Base-by-base conservation (phyloP, 2,113 vertebrate species). In the Callaeas wilsoni region DNA sequence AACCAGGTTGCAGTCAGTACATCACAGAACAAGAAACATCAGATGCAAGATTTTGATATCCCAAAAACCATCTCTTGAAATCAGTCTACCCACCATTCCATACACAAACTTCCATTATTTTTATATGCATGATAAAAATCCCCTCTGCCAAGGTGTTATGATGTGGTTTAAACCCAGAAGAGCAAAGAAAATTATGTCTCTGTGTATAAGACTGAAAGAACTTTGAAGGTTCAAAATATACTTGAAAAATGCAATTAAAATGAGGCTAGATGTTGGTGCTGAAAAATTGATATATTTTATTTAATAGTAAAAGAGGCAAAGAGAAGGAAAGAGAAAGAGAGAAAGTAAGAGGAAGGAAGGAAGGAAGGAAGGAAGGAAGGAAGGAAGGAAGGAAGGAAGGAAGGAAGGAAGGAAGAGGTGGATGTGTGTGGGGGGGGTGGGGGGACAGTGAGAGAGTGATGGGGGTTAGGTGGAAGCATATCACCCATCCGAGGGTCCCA, bases 331-430 rank as follows among this genome's bases (percentile, higher is more conserved):
- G 12, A 46, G 7, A 25, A 12, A 46, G n/a, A n/a, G n/a, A n/a
- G n/a, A n/a, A n/a, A n/a, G n/a, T n/a, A 41, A 41, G 41, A 41
- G 41, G 41, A 13, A 41, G 41, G 41, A 41, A 41, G 41, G 41
- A 13, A 10, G 41, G 42, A 42, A 27, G 16, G 26, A 10, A n/a
- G 16, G 7, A 33, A 23, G 7, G 32, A 12, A 44, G 25, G 16
- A 16, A n/a, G 15, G 17, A 8, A 65, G 20, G 9, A 23, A 5
- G 10, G 15, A 26, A 26, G 7, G 15, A 12, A 13, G 15, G 25
- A 33, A 3, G 23, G 3, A 8, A 16, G 17, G 1, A 8, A 37
- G 2, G n/a, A n/a, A n/a, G n/a, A n/a, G n/a, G n/a, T n/a, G n/a
- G n/a, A n/a, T 22, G 13, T 70, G 9, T 18, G 12, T 11, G n/a